Evolutionary conservation across 2,113 vertebrate species (phyloP), one percentile per base, ranked within the genome.

Genomic region (Garra rufa): DNA sequence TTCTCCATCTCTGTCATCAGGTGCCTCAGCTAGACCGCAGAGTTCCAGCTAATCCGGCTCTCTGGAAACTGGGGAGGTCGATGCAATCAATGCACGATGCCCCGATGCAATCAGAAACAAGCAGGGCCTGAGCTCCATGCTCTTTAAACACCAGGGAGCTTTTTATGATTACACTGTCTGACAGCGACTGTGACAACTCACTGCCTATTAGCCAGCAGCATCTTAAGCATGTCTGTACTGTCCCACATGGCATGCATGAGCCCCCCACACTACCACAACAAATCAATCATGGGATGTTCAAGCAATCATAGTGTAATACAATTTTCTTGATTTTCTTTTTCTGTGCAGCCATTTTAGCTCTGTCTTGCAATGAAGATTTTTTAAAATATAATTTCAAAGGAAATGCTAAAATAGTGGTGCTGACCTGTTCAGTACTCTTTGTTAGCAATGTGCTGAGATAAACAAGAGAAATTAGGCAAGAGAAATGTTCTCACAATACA

Each of bases 51-150:
- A 85, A 87, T 88, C 75, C 61, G 46, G 80, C 48, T 38, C 79
- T 50, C 65, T 41, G 52, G 48, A 88, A 78, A 50, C 69, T 44
- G 61, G 65, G 21, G 21, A 17, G 69, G 79, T 88, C 67, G 61
- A 85, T 83, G 79, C 85, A 88, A 84, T 88, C 87, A 84, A 85
- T 84, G 81, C 17, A 28, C 9, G 73, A 75, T 81, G 76, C 75
- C 17, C 76, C 34, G 55, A 71, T 71, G 71, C 76, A 88, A 85
- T 85, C 87, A 88, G 78, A 78, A 78, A 57, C 30, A 59, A 86
- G 82, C 74, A 61, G 69, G 79, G n/a, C 65, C 75, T 86, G 73
- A 57, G 70, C 78, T 82, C 59, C 74, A 55, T 77, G 84, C 78
- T 79, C 79, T 82, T 86, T 79, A 86, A 70, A 59, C 82, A 59